These are phyloP conservation scores for Poeciliopsis turneri DNA, from an alignment of 2,797 vertebrate genomes.

Conservation along the genomic window DNA sequence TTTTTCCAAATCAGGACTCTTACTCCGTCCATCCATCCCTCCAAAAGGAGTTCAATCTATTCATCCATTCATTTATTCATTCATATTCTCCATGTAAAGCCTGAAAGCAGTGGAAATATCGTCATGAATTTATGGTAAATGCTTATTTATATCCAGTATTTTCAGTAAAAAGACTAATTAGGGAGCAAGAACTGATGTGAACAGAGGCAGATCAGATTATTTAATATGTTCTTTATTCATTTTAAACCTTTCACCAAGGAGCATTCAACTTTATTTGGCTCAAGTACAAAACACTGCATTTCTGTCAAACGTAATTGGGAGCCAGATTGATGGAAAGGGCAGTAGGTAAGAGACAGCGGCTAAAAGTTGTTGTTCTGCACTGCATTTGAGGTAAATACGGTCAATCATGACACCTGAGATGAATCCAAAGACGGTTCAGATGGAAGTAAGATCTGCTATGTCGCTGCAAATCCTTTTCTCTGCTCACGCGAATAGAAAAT, in stretches of 20 bases:
- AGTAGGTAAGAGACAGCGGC: background rate
- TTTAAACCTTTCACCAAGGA: background rate
- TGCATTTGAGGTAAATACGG: background rate
- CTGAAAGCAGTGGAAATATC: background rate
- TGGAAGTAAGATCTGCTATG: background rate
- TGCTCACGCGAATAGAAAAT: slow-evolving; percentile 39
- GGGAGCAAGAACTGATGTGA: background rate
- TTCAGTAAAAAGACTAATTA: background rate
- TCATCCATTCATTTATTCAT: background rate
- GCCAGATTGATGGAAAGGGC: background rate
- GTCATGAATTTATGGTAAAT: background rate
- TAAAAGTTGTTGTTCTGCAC: background rate
- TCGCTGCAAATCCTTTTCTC: background rate
- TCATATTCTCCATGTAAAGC: background rate
- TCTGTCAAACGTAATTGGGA: background rate
- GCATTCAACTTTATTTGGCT: background rate
- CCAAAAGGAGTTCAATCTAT: background rate
- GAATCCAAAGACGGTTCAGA: background rate
- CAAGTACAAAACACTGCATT: background rate
- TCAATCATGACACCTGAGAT: background rate
- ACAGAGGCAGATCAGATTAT: background rate
- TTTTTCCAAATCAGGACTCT: too few relatives aligned
- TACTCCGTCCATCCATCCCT: background rate
- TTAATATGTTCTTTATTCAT: background rate
- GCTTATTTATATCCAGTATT: background rate